A percentile compares a stretch with the other conserved stretches of the same genome.
Conservation (phyloP, 1,140 invertebrate genomes). For the Drosophila auraria region DNA sequence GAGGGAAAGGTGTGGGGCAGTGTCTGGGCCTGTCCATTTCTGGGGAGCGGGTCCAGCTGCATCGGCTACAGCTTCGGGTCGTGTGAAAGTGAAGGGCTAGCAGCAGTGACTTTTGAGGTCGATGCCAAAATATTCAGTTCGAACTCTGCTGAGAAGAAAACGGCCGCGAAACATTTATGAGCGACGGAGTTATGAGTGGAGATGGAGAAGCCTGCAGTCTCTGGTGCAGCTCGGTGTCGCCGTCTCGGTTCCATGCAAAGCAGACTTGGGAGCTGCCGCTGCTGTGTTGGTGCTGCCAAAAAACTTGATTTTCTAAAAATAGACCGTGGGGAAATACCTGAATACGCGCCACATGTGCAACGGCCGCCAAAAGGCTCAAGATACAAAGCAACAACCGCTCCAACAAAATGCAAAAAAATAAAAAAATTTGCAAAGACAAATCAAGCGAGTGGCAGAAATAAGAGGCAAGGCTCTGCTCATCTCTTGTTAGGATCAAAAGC, state of each 20-base stretch:
- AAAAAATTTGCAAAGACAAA: constrained; percentile 39
- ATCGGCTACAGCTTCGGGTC: background rate
- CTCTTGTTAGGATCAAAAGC: constrained; percentile 25
- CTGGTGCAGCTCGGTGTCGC: constrained; percentile 24
- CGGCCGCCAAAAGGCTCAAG: constrained; percentile 66
- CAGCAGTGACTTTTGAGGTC: constrained; percentile 45
- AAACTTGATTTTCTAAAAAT: constrained; percentile 85
- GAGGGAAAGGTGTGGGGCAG: constrained; percentile 12
- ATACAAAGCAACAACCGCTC: constrained; percentile 33
- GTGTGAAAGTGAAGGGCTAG: constrained; percentile 77
- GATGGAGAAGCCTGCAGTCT: constrained; percentile 35
- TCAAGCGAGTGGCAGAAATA: constrained; percentile 15
- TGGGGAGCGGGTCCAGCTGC: constrained; percentile 10
- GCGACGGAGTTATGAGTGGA: constrained; percentile 57
- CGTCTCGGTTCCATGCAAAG: constrained; percentile 61
- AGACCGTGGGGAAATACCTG: constrained; percentile 82
- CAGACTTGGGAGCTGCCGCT: constrained; percentile 36
- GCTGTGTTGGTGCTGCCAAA: constrained; percentile 59
- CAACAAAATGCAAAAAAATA: constrained; percentile 19
- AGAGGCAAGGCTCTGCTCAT: constrained; percentile 25
- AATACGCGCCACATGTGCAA: constrained; percentile 81
- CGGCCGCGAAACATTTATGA: constrained; percentile 49
- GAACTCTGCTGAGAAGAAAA: constrained; percentile 29
- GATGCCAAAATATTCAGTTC: constrained; percentile 27
- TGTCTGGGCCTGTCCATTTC: constrained; percentile 46